A percentile compares a stretch with the other conserved stretches of the same genome.
Evolutionary conservation across 1,140 invertebrate genomes (phyloP).

Genomic region (Zaprionus nigranus): DNA sequence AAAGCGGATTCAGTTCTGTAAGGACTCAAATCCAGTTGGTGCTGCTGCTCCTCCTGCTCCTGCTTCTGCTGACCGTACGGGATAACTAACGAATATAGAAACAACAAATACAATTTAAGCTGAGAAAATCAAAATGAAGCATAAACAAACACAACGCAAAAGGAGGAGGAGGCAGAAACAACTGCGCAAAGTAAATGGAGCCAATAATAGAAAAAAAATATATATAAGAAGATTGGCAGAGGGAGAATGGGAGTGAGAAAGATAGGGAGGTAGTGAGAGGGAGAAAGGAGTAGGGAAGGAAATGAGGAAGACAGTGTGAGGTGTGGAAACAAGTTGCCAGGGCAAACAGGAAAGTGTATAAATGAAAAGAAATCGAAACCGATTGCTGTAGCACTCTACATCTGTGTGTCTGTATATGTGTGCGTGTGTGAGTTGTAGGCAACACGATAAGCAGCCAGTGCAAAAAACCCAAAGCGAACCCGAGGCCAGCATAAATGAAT

Average conservation of each 20-base stretch:
- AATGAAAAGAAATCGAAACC: constrained; percentile 82
- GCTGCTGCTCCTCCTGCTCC: not conserved
- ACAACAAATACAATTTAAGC: constrained; percentile 80
- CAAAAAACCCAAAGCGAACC: constrained; percentile 36
- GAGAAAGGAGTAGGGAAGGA: constrained; percentile 11
- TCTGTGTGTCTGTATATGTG: not conserved
- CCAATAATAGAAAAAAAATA: constrained; percentile 72
- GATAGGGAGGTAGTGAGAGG: constrained; percentile 9
- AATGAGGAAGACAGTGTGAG: constrained; percentile 1
- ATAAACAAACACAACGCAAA: constrained; percentile 69
- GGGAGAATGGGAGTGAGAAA: no score
- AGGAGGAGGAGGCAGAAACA: constrained; percentile 21
- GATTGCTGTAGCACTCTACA: constrained; percentile 37
- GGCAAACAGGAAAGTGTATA: constrained; percentile 73
- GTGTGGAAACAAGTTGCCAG: constrained; percentile 37
- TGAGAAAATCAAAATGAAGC: constrained; percentile 79
- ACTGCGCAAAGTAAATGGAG: constrained; percentile 72
- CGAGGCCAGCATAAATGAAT: constrained; percentile 75
- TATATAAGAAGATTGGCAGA: constrained; percentile 48
- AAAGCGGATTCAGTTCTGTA: constrained; percentile 39
- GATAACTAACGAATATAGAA: constrained; percentile 74
- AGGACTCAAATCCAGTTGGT: constrained; percentile 39
- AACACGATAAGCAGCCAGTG: constrained; percentile 66
- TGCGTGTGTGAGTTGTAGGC: constrained; percentile 24
- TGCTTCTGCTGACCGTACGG: constrained; percentile 21